Evolutionary conservation across 2,888 invertebrate species (phyloP), one percentile per base, ranked within the genome.

Genomic region (Tetranychus piercei): DNA sequence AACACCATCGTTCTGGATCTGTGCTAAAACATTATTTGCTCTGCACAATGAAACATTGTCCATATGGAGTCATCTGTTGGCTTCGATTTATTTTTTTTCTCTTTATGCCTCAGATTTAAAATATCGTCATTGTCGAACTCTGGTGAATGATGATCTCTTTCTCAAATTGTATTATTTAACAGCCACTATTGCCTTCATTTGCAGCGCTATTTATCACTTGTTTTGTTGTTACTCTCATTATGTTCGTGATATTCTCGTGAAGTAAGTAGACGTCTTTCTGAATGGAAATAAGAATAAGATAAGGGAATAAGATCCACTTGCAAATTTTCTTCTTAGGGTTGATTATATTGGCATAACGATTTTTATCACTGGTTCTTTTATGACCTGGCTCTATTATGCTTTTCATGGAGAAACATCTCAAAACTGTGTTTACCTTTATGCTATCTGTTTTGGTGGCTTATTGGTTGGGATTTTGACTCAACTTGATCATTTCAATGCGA

Each of bases 311-410:
- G n/a, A 20, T 23, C 34, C 11, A 20, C 11, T 69, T 22, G 20
- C 6, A 22, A 1, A 69, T 20, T 23, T 69, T 69, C 20, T 20
- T 2, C 34, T 22, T 69, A 69, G 69, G 8, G 11, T 69, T 20
- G 69, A 69, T 23, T 69, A 69, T 8, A 23, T 69, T 20, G 69
- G 69, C 22, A 69, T 69, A 20, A 69, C 69, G 4, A 22, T 23
- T 69, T 23, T 69, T 22, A 23, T 69, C 11, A 69, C 69, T 9
- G 34, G 20, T 20, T 20, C 22, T 20, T 69, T 69, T 69, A 22
- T 69, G 20, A 23, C 69, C 34, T 69, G 69, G 69, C 18, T 69
- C 20, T 69, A 20, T 23, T 69, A 69, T 69, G 20, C 69, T 11
- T 69, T 69, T 22, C 20, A 23, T 1, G 34, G 20, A 5, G 20